phyloP scores from a whole-genome alignment of 2,113 vertebrate species.

The Agapornis roseicollis region DNA sequence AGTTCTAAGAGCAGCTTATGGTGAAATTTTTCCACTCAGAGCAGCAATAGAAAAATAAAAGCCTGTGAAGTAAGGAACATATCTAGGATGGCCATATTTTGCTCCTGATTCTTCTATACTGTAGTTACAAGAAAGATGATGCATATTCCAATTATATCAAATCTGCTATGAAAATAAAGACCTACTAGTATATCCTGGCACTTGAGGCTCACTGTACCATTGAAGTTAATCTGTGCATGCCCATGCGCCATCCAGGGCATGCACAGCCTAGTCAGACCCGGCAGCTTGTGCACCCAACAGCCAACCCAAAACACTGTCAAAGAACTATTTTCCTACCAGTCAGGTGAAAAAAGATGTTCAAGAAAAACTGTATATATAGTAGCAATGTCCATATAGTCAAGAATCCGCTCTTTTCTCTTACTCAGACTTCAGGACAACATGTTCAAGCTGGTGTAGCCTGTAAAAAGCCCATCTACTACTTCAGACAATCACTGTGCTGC shows the following conservation, averaged over 20 bases:
- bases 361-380: not conserved
- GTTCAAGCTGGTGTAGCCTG: not conserved
- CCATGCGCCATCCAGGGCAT: fast-evolving
- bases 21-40: not conserved
- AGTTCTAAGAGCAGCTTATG: not conserved
- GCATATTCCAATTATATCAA: fast-evolving
- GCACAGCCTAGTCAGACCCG: not conserved
- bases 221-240: not conserved
- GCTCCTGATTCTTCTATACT: not conserved
- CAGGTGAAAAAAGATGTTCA: not conserved
- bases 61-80: not conserved
- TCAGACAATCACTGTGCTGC: fast-evolving
- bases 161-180: not conserved
- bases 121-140: not conserved
- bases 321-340: not conserved
- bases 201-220: not conserved
- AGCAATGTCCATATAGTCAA: not conserved
- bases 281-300: not conserved
- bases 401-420: not conserved
- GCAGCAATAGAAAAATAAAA: not conserved
- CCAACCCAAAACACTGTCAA: not conserved
- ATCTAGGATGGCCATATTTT: not conserved
- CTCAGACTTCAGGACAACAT: not conserved
- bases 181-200: not conserved
- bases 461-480: not conserved